Base-by-base conservation (phyloP, 2,113 vertebrate species). In the Pyxicephalus adspersus region DNA sequence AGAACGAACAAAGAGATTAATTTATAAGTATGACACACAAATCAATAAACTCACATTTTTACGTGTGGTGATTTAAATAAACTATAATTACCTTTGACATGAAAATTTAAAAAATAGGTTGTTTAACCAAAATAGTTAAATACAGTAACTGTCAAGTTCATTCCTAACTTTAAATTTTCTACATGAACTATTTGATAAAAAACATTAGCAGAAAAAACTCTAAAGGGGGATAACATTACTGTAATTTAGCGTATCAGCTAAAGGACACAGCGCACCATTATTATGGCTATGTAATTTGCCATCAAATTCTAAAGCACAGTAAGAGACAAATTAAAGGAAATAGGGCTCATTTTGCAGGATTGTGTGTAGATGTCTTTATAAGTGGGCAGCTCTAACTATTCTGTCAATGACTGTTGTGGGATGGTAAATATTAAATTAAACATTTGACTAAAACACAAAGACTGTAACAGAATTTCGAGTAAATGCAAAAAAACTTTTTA, bases 381-480 rank as follows among this genome's bases (percentile, higher is more conserved):
- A 79, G 64, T 71, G 75, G 78, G 63, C 74, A 79, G 64, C 38
- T 86, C 64, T 71, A 20, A 29, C 29, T 79, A 51, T 82, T 60
- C 74, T 57, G 61, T 81, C 58, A 64, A 83, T 52, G 79, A 81
- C 82, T 84, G 78, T 76, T 83, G 54, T 72, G 60, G 83, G 76
- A 84, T 83, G 83, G 83, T 79, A 86, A 70, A 81, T 75, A 83
- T 58, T 67, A 82, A 84, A 84, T 86, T 74, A 83, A 86, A 86
- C 82, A 84, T 79, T 65, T 75, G 58, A 72, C 63, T 38, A 80
- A 57, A 83, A 81, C 81, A 11, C 26, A 61, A 76, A 79, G 23
- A 83, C 64, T 77, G 51, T 34, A 45, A 72, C 64, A 20, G 29
- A 28, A 22, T 63, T 31, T 70, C 68, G 65, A 81, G 79, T 71